Percentiles rank a stretch among this genome's conserved stretches.
Evolutionary conservation across 2,888 invertebrate species (phyloP).

Genomic region (Lampropteryx suffumata): DNA sequence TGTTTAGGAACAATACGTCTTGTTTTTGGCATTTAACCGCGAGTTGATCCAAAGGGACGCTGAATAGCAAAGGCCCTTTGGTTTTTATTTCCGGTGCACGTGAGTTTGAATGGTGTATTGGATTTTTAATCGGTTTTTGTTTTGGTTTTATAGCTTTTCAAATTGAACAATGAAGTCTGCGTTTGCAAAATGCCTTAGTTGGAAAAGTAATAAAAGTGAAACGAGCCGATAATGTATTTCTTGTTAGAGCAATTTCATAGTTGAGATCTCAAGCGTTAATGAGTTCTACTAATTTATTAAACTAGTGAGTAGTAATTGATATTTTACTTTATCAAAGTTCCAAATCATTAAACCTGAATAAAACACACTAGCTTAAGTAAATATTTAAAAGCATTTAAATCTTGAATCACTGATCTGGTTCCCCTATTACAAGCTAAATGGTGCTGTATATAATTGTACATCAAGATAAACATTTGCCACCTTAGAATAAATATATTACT

Average conservation of each 20-base stretch:
- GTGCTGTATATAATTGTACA: no score
- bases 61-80: slow-evolving; percentile 67
- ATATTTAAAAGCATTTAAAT: no score
- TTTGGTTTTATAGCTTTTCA: slow-evolving; percentile 12
- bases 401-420: no score
- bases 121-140: slow-evolving; percentile 40
- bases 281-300: background rate
- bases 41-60: slow-evolving; percentile 59
- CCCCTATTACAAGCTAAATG: no score
- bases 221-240: background rate
- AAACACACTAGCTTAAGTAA: no score
- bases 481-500: no score
- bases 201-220: slow-evolving; percentile 10
- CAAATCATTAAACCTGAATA: no score
- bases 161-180: slow-evolving; percentile 16
- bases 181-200: slow-evolving; percentile 9
- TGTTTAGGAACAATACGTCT: slow-evolving; percentile 54
- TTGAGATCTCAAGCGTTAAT: background rate
- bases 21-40: slow-evolving; percentile 70
- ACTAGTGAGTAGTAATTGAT: no score
- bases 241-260: background rate
- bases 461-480: no score
- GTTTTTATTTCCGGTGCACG: slow-evolving; percentile 74
- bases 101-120: slow-evolving; percentile 54
- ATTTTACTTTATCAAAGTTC: no score